These are phyloP conservation scores for Euphonia xanthogaster DNA, from an alignment of 2,797 vertebrate species.

Conservation along the genomic window DNA sequence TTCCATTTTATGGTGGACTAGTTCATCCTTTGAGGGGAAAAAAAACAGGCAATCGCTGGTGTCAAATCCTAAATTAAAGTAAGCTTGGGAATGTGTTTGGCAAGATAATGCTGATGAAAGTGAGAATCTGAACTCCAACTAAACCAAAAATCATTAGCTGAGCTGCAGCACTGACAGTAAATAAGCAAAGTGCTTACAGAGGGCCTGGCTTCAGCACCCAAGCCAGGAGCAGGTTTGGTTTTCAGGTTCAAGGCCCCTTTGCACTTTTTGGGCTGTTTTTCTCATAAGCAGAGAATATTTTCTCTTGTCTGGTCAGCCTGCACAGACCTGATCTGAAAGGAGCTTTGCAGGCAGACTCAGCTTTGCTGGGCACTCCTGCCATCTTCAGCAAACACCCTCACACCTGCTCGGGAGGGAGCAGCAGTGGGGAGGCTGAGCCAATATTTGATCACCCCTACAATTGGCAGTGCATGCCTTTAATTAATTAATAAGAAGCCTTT, in stretches of 20 bases:
- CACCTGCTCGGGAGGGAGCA: background rate
- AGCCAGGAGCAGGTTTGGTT: background rate
- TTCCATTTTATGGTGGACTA: conserved; percentile 22
- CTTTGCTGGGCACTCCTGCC: background rate
- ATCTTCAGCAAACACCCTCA: background rate
- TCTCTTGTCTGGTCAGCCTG: background rate
- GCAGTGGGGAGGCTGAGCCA: background rate
- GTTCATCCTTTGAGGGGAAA: conserved; percentile 13
- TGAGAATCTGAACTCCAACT: background rate
- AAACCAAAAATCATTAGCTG: conserved; percentile 24
- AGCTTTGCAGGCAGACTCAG: background rate
- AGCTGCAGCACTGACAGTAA: background rate
- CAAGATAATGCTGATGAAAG: conserved; percentile 37
- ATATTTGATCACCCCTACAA: background rate
- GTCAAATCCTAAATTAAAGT: conserved; percentile 54
- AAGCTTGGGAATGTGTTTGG: conserved; percentile 24
- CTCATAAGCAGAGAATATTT: no score
- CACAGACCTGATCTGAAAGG: background rate
- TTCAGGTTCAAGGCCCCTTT: background rate
- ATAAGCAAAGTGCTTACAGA: background rate
- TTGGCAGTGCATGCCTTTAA: background rate
- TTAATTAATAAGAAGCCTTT: conserved; percentile 37
- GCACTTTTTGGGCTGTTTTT: background rate
- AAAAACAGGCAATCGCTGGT: background rate
- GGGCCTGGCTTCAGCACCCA: background rate